Base-by-base conservation (phyloP, 2,888 invertebrate species). In the Caenorhabditis becei region DNA sequence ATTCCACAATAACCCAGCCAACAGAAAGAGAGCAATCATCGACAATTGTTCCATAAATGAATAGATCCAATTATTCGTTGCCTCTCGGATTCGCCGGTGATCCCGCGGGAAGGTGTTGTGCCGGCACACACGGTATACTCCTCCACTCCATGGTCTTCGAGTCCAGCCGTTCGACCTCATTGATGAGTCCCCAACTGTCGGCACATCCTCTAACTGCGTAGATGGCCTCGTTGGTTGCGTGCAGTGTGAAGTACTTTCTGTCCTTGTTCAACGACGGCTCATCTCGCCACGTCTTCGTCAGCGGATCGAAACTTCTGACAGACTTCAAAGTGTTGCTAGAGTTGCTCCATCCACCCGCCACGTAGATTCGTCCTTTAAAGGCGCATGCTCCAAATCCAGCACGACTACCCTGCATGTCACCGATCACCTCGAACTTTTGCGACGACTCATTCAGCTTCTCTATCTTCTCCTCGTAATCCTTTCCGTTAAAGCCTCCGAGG, bases 271-370 rank as follows among this genome's bases (percentile, higher is more conserved):
- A n/a, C 41, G 82, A 69, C 41, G 70, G 53, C 26, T 82, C 82
- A n/a, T 82, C 82, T 26, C 78, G 32, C 82, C 82, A 82, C 20
- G 24, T 56, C 11, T 74, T 69, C 7, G 59, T 41, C 49, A 78
- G n/a, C 23, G 78, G 74, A 69, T 82, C 78, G 58, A 56, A 82
- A 24, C 78, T 78, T 23, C 70, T 49, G 7, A 74, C 69, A 2
- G 78, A 65, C 47, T 44, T 59, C 10, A 82, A 49, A 0, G 82
- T 82, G 32, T 82, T 82, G 32, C 61, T 70, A 32, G 78, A 74
- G 49, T 61, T 78, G 61, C 78, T 78, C 82, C 82, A 82, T 70
- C 82, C 82, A 10, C 82, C 82, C 16, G 82, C 77, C 10, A 82
- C 35, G 59, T 78, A 82, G 24, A 82, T 82, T 32, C 78, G 14